Evolutionary conservation across 2,113 vertebrate species (phyloP).

Genomic region (Oryzias celebensis): DNA sequence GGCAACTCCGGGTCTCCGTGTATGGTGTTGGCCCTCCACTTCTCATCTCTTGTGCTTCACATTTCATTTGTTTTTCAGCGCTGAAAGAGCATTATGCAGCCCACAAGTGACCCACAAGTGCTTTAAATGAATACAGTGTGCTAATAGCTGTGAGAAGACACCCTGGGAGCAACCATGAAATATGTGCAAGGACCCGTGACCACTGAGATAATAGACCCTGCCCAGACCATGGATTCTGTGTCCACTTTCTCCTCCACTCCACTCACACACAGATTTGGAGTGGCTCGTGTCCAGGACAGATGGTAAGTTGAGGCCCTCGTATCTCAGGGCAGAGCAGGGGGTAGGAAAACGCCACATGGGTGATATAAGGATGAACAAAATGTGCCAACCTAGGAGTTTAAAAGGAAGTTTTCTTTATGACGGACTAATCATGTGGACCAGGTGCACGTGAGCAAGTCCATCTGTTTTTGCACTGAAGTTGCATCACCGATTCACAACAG

Average conservation of each 20-base stretch:
- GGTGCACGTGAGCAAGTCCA: not conserved
- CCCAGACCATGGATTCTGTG: constrained; percentile 41
- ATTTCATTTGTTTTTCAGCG: constrained; percentile 31
- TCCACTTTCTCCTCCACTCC: constrained; percentile 40
- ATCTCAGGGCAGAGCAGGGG: constrained; percentile 53
- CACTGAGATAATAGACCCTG: constrained; percentile 65
- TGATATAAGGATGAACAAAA: constrained; percentile 60
- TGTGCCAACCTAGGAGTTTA: constrained; percentile 47
- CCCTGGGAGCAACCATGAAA: constrained; percentile 72
- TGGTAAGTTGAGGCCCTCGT: constrained; percentile 66
- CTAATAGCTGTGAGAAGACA: constrained; percentile 70
- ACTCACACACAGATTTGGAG: constrained; percentile 48
- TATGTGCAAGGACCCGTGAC: constrained; percentile 78
- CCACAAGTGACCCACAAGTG: constrained; percentile 57
- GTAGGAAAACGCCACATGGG: constrained; percentile 65
- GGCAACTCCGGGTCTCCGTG: constrained; percentile 15
- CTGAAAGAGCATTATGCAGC: constrained; percentile 32
- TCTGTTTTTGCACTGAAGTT: not conserved
- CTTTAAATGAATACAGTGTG: constrained; percentile 61
- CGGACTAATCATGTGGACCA: not conserved
- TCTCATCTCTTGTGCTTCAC: constrained; percentile 32
- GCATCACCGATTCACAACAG: not conserved
- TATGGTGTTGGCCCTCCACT: constrained; percentile 12
- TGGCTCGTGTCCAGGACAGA: constrained; percentile 64
- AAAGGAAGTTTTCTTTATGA: constrained; percentile 52